These are phyloP conservation scores for Lasioglossum marginatum DNA, from an alignment of 2,888 invertebrate species.

Conservation along the genomic window DNA sequence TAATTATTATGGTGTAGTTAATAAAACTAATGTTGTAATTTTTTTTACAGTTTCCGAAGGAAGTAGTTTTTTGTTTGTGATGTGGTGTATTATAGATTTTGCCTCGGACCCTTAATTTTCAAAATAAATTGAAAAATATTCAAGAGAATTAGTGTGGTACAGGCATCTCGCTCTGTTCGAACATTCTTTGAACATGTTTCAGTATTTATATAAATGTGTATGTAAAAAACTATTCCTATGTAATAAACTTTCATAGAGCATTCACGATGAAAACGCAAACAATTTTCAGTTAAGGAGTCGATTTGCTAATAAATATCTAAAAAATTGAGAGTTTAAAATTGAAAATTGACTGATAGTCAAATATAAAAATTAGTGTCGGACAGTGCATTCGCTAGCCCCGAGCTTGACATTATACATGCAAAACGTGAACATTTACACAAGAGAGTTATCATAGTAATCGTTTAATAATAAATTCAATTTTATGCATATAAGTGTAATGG, in stretches of 20 bases:
- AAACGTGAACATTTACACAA: slow-evolving; percentile 40
- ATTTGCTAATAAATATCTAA: background rate
- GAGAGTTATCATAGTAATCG: slow-evolving; percentile 41
- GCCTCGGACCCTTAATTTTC: background rate
- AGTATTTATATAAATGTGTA: background rate
- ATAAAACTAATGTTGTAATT: background rate
- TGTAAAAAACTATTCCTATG: background rate
- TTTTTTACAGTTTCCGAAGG: background rate
- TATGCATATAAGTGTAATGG: slow-evolving; percentile 50
- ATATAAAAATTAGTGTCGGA: background rate
- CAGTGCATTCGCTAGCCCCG: slow-evolving; percentile 16
- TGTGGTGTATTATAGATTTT: background rate
- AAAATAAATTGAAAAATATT: background rate
- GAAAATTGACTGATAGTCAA: background rate
- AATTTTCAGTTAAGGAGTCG: background rate
- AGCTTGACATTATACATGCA: slow-evolving; percentile 35
- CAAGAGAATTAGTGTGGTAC: background rate
- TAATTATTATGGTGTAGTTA: no score
- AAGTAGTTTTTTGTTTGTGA: background rate
- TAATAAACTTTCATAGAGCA: slow-evolving; percentile 2
- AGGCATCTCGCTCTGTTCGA: background rate
- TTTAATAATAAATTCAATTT: slow-evolving; percentile 56
- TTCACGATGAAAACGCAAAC: background rate
- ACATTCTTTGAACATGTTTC: background rate
- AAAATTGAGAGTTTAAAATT: background rate